Conservation (phyloP, 2,888 invertebrate species). For the Tanaodytes sp. region DNA sequence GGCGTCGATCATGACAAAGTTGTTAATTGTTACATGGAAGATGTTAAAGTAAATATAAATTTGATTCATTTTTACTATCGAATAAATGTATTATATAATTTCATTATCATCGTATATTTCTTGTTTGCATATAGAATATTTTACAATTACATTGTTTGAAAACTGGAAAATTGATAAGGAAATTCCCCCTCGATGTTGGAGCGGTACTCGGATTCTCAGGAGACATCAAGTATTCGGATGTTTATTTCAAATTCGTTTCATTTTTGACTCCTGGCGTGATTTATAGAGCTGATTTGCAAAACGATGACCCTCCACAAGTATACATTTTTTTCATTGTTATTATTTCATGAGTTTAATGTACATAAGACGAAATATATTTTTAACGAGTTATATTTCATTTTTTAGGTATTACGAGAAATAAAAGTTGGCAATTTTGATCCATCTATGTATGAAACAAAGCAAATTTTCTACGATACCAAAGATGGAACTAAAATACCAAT, state of each 20-base stretch:
- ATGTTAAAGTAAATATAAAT: conserved; percentile 86
- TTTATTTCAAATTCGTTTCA: conserved; percentile 95
- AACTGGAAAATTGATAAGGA: conserved; percentile 81
- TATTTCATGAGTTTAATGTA: too few species aligned
- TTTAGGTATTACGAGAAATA: conserved; percentile 87
- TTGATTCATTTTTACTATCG: background rate
- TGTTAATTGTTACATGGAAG: conserved; percentile 89
- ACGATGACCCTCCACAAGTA: conserved; percentile 73
- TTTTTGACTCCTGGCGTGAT: conserved; percentile 92
- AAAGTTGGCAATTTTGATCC: conserved; percentile 87
- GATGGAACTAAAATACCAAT: conserved; percentile 96
- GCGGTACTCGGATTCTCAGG: conserved; percentile 89
- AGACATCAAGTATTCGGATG: conserved; percentile 87
- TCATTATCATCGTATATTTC: too few species aligned
- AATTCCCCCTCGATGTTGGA: conserved; percentile 89
- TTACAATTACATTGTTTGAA: conserved; percentile 85
- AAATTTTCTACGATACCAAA: conserved; percentile 93
- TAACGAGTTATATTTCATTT: too few species aligned
- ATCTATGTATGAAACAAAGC: conserved; percentile 85
- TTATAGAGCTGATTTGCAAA: conserved; percentile 87
- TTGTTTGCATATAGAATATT: conserved; percentile 79
- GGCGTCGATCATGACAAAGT: conserved; percentile 90
- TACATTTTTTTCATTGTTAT: too few species aligned
- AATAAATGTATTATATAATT: background rate
- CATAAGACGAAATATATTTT: too few species aligned